Base-by-base conservation (phyloP, 1,140 invertebrate genomes). In the Lepidostoma basale region DNA sequence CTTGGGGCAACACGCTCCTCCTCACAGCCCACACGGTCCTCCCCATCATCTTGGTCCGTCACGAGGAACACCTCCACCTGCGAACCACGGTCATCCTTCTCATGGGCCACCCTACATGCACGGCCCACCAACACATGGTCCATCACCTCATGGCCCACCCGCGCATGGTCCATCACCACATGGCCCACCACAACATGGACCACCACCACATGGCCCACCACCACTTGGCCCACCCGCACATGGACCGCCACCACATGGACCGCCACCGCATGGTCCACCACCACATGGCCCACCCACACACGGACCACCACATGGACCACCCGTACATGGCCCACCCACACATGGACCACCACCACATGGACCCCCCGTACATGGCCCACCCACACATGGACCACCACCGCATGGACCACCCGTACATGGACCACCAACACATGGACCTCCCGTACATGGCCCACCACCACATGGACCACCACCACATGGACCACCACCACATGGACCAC, bases 171-270 rank as follows among this genome's bases (percentile, higher is more conserved):
- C 30, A 10, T 30, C 52, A 36, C 28, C 45, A 8, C 28, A 56
- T 18, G 52, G 52, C 12, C 30, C 52, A n/a, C 22, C 36, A 3
- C 20, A 16, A 5, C 58, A 44, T 18, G 40, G 40, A 4, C 36
- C 58, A 16, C 58, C 40, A 49, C 8, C 49, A 9, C 45, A 49
- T 14, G 49, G 49, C 22, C 52, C 30, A 10, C 52, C 52, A 36
- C n/a, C n/a, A n/a, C n/a, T n/a, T n/a, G n/a, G n/a, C n/a, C n/a
- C n/a, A 20, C 52, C 30, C 20, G n/a, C 49, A 9, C 49, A 54
- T 10, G 49, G 52, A 2, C 14, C 26, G n/a, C n/a, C n/a, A n/a
- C n/a, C n/a, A n/a, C n/a, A n/a, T n/a, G n/a, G n/a, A n/a, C n/a
- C n/a, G n/a, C n/a, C n/a, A n/a, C n/a, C n/a, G n/a, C n/a, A n/a